Evolutionary conservation across 2,797 vertebrate genomes (phyloP).

Genomic region (Poeciliopsis presidionis): DNA sequence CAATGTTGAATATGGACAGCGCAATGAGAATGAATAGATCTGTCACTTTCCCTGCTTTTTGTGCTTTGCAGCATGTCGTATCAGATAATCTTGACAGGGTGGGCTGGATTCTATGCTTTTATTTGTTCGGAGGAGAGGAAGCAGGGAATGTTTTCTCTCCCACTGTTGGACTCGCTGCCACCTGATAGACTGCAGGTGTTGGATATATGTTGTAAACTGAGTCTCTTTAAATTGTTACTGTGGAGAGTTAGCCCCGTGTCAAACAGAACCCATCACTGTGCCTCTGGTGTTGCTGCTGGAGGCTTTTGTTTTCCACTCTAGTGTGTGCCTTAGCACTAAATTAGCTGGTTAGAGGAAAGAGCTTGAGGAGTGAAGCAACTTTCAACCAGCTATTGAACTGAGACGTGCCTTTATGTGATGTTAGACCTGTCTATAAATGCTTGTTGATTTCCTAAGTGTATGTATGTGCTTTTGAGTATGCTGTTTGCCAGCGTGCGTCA

Average conservation of each 20-base stretch:
- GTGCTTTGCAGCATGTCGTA: neutral
- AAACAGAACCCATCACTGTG: slow-evolving; percentile 40
- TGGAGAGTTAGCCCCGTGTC: slow-evolving; percentile 23
- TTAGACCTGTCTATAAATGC: neutral
- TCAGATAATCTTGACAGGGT: too few relatives aligned
- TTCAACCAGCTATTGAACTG: slow-evolving; percentile 15
- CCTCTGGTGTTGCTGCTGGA: slow-evolving; percentile 29
- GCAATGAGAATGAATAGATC: neutral
- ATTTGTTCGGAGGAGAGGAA: neutral
- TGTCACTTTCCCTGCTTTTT: neutral
- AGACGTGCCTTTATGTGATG: slow-evolving; percentile 10
- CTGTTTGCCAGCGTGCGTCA: neutral
- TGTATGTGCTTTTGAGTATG: slow-evolving; percentile 24
- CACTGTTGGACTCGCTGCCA: slow-evolving; percentile 23
- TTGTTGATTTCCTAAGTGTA: slow-evolving; percentile 6
- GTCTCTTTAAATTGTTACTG: slow-evolving; percentile 46
- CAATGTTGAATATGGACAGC: neutral
- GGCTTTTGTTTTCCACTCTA: slow-evolving; percentile 59
- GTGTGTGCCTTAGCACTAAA: slow-evolving; percentile 57
- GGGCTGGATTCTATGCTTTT: slow-evolving; percentile 13
- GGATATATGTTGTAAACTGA: slow-evolving; percentile 25
- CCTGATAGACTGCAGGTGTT: slow-evolving; percentile 10
- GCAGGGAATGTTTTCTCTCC: slow-evolving; percentile 24
- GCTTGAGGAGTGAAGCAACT: slow-evolving; percentile 21
- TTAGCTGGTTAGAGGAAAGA: slow-evolving; percentile 55